Conservation (phyloP, 2,797 vertebrate species). For the Pseudocheirus occidentalis region DNA sequence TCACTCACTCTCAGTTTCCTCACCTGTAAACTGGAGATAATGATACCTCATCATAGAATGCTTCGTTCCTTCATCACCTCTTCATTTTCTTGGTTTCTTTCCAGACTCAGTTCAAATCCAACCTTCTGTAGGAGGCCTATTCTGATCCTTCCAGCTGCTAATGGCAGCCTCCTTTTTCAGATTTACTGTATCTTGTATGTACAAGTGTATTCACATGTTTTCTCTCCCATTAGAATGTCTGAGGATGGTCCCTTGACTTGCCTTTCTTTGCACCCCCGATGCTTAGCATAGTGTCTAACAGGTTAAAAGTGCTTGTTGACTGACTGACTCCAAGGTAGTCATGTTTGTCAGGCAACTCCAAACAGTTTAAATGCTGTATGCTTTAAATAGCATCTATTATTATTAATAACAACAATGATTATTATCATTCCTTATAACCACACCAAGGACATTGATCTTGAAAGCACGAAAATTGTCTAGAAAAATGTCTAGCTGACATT, state of each 20-base stretch:
- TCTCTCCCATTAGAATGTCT: not conserved
- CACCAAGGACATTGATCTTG: not conserved
- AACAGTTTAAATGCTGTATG: not conserved
- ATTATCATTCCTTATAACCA: rapidly evolving
- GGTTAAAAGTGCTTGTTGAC: not conserved
- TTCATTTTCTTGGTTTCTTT: not conserved
- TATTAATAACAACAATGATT: not conserved
- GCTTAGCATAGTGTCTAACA: not conserved
- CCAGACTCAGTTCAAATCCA: not conserved
- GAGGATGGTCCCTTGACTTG: not conserved
- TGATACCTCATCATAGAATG: too few species aligned
- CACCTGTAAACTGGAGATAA: too few species aligned
- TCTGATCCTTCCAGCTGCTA: not conserved
- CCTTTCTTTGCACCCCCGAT: not conserved
- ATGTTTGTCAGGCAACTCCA: not conserved
- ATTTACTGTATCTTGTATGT: not conserved
- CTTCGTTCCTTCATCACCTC: too few species aligned
- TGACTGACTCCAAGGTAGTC: not conserved
- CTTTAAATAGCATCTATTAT: not conserved
- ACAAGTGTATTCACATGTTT: not conserved
- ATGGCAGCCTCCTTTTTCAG: not conserved
- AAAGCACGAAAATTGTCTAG: not conserved
- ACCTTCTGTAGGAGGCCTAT: not conserved
- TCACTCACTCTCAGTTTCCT: not conserved
- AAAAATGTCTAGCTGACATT: not conserved